A percentile compares a stretch with the other conserved stretches of the same genome.
Conservation (phyloP, 2,797 vertebrate genomes). For the Arctocebus calabarensis region DNA sequence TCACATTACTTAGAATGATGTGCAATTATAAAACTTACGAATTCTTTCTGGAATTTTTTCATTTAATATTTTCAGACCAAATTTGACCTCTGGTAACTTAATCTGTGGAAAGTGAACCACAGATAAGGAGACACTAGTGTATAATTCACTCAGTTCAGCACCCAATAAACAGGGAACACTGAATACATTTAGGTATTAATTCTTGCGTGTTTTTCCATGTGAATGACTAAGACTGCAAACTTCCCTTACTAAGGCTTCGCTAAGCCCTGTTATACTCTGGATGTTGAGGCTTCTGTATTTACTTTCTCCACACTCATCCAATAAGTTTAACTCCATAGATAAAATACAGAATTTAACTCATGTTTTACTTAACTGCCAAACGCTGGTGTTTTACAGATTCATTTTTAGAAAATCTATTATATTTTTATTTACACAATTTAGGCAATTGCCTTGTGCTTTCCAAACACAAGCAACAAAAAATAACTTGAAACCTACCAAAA, state of each 20-base stretch:
- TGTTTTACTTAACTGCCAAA: constrained; percentile 1
- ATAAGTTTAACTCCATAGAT: neutral
- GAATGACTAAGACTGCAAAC: constrained; percentile 33
- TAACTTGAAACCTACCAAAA: constrained; percentile 24
- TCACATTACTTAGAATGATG: neutral
- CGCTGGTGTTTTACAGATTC: neutral
- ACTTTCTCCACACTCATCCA: neutral
- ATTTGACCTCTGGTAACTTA: neutral
- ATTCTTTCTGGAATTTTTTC: neutral
- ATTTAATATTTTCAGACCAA: neutral
- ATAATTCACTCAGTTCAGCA: constrained; percentile 1
- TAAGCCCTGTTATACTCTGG: neutral
- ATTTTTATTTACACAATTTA: constrained; percentile 16
- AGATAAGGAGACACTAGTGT: neutral
- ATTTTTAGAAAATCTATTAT: neutral
- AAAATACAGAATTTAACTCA: constrained; percentile 41
- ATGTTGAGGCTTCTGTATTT: neutral
- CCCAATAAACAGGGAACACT: neutral
- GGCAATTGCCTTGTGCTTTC: neutral
- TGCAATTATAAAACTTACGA: neutral
- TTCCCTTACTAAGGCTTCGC: neutral
- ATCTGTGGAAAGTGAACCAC: neutral
- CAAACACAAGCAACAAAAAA: neutral
- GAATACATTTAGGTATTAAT: constrained; percentile 27
- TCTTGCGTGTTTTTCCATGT: neutral